Percentiles rank a stretch among this genome's conserved stretches.
Conservation (phyloP, 2,113 vertebrate genomes). For the Phalacrocorax carbo region DNA sequence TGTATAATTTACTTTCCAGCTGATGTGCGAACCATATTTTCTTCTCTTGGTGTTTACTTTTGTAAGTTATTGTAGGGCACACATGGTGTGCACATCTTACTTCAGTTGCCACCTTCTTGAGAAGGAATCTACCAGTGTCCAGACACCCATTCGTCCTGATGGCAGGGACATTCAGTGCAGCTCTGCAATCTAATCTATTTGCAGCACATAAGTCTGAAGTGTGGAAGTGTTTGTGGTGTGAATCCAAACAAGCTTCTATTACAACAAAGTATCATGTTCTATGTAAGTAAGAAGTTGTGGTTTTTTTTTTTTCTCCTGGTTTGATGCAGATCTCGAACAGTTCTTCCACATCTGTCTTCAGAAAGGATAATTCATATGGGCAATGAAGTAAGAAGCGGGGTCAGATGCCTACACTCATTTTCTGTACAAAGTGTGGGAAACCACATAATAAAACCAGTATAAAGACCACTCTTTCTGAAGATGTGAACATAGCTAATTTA, state of each 20-base stretch:
- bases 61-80: neutral
- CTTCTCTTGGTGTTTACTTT: neutral
- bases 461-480: neutral
- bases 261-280: neutral
- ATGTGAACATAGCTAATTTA: neutral
- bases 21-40: neutral
- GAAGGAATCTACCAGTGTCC: neutral
- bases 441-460: neutral
- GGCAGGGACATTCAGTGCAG: neutral
- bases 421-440: neutral
- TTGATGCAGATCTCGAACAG: neutral
- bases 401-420: neutral
- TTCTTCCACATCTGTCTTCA: neutral
- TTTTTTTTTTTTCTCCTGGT: neutral
- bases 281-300: neutral
- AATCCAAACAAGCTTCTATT: neutral
- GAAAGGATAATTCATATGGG: neutral
- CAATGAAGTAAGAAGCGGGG: neutral
- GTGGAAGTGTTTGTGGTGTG: neutral
- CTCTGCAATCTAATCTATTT: neutral
- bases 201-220: neutral
- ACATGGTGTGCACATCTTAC: neutral
- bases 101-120: neutral
- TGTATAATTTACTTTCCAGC: neutral
- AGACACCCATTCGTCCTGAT: neutral